These are phyloP conservation scores for Raja brachyura DNA, from an alignment of 2,113 vertebrate species.

Conservation along the genomic window DNA sequence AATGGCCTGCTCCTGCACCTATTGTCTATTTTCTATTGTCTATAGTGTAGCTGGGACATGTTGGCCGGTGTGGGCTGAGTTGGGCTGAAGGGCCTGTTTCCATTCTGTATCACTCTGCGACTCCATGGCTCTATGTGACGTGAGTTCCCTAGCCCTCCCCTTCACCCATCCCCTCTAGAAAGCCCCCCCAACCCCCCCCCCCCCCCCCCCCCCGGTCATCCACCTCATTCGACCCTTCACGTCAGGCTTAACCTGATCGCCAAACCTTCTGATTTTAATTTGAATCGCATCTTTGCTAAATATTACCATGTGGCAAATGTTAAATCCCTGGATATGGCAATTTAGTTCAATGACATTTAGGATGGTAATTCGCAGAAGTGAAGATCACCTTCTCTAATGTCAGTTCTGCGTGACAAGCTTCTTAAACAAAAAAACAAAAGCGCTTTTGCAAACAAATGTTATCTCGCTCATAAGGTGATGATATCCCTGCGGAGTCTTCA, in stretches of 20 bases:
- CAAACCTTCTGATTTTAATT: not conserved
- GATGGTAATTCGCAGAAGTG: slow-evolving; percentile 2
- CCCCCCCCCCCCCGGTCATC: not conserved
- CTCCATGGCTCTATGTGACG: too few species aligned
- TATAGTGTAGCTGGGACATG: too few species aligned
- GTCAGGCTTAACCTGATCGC: not conserved
- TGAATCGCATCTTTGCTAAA: not conserved
- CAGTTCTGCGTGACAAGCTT: not conserved
- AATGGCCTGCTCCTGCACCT: too few species aligned
- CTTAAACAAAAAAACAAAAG: not conserved
- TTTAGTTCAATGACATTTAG: slow-evolving; percentile 17
- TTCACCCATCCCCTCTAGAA: not conserved
- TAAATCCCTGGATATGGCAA: not conserved
- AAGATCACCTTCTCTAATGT: not conserved
- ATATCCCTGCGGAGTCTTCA: too few species aligned
- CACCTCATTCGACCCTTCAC: not conserved
- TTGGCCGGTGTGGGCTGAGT: too few species aligned
- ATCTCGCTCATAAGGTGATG: not conserved
- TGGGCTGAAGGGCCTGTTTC: too few species aligned
- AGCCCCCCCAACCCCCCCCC: not conserved
- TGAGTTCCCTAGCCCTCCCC: too few species aligned
- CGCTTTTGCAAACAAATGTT: not conserved
- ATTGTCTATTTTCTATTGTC: too few species aligned
- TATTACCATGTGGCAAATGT: not conserved
- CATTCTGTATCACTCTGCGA: too few species aligned